phyloP scores from a whole-genome alignment of 2,113 vertebrate genomes.

The Phocoena sinus region DNA sequence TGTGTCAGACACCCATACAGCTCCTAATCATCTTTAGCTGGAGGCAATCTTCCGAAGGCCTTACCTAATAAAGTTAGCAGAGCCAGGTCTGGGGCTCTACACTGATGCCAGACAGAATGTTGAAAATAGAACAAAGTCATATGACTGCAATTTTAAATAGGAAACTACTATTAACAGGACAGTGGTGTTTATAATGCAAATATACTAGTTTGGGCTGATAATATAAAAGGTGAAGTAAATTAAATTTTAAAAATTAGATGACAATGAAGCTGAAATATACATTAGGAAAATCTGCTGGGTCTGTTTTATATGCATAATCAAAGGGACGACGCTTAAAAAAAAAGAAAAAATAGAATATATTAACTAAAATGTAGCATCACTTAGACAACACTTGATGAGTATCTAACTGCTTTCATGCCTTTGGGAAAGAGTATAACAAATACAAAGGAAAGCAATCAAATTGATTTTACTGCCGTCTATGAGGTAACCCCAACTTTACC shows the following conservation, averaged over 20 bases:
- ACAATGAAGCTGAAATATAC: not conserved
- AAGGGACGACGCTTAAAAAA: not conserved
- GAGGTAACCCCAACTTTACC: not conserved
- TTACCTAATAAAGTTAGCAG: not conserved
- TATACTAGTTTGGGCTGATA: not conserved
- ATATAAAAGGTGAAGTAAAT: not conserved
- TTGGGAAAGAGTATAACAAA: not conserved
- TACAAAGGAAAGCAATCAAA: not conserved
- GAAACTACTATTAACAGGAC: not conserved
- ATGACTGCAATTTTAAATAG: not conserved
- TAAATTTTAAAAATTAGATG: not conserved
- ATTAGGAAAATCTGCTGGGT: not conserved
- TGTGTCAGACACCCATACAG: accelerated
- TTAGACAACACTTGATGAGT: not conserved
- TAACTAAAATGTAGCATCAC: not conserved
- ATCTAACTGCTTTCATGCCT: not conserved
- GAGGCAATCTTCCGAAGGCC: not conserved
- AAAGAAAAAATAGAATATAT: not conserved
- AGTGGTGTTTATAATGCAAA: not conserved
- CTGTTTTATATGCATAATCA: not conserved
- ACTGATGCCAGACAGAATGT: not conserved
- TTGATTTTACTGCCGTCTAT: not conserved
- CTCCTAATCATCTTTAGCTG: not conserved
- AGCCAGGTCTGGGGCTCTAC: not conserved
- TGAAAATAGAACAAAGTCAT: not conserved